A percentile compares a stretch with the other conserved stretches of the same genome.
Evolutionary conservation across 2,888 invertebrate genomes (phyloP).

Genomic region (Lithophane socia): DNA sequence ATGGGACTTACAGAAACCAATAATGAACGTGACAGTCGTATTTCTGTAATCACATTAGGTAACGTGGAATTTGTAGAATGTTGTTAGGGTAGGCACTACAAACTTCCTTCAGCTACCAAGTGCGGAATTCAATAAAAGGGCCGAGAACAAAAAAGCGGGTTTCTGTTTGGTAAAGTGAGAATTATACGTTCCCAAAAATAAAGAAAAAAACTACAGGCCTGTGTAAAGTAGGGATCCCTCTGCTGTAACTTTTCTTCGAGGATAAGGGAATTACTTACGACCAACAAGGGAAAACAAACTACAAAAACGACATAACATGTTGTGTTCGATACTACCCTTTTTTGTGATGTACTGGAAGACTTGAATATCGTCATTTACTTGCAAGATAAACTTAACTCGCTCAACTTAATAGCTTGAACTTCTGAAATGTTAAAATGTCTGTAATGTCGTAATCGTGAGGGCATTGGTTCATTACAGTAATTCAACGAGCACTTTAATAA

Average conservation of each 20-base stretch:
- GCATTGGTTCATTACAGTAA: slow-evolving; percentile 25
- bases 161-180: slow-evolving; percentile 84
- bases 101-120: slow-evolving; percentile 80
- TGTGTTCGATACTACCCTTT: slow-evolving; percentile 77
- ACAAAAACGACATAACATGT: slow-evolving; percentile 82
- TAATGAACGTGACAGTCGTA: slow-evolving; percentile 69
- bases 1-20: slow-evolving; percentile 66
- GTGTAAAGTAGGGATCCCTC: slow-evolving; percentile 81
- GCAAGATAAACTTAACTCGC: slow-evolving; percentile 19
- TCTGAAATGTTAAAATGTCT: slow-evolving; percentile 40
- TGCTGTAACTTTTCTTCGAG: slow-evolving; percentile 82
- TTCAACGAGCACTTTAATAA: slow-evolving; percentile 39
- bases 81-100: slow-evolving; percentile 79
- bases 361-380: slow-evolving; percentile 45
- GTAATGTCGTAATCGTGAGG: slow-evolving; percentile 15
- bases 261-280: slow-evolving; percentile 85
- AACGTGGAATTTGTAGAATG: slow-evolving; percentile 79
- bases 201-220: slow-evolving; percentile 77
- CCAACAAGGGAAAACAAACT: slow-evolving; percentile 84
- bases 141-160: slow-evolving; percentile 78
- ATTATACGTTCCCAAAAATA: slow-evolving; percentile 84
- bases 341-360: slow-evolving; percentile 59
- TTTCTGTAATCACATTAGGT: slow-evolving; percentile 78
- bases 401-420: slow-evolving; percentile 41
- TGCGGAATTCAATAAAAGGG: slow-evolving; percentile 87